Conservation (phyloP, 2,888 invertebrate genomes). For the Clivina fossor region DNA sequence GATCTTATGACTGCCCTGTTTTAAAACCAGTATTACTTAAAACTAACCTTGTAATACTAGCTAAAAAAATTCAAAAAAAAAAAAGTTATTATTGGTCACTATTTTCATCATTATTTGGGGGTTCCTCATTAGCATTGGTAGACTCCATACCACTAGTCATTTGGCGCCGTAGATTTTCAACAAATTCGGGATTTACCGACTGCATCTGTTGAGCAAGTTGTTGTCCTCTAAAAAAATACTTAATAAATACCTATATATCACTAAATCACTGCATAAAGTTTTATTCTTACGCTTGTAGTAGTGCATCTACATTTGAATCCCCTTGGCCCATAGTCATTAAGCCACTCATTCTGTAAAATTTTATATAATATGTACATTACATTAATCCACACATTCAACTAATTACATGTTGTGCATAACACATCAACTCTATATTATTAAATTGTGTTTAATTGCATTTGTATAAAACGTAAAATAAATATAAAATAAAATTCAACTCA, state of each 20-base stretch:
- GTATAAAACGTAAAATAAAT: neutral
- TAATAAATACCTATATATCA: neutral
- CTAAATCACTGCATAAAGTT: constrained; percentile 4
- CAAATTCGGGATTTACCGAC: constrained; percentile 77
- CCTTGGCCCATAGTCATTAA: constrained; percentile 47
- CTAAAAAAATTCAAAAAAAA: neutral
- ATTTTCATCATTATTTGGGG: constrained; percentile 2
- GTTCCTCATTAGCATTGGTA: neutral
- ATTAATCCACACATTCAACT: constrained; percentile 51
- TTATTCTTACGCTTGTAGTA: constrained; percentile 49
- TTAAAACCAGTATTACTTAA: neutral
- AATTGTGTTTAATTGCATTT: neutral
- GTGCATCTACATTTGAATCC: constrained; percentile 47
- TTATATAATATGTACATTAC: too few relatives aligned
- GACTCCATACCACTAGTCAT: constrained; percentile 47
- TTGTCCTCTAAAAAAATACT: constrained; percentile 61
- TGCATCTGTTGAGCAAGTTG: constrained; percentile 82
- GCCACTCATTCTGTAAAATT: constrained; percentile 49
- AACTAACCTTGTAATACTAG: neutral
- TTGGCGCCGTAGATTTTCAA: constrained; percentile 71
- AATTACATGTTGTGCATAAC: neutral
- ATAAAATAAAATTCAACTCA: constrained; percentile 42
- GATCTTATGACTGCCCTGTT: too few relatives aligned
- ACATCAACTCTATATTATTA: neutral
- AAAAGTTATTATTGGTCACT: neutral